A percentile compares a stretch with the other conserved stretches of the same genome.
Conservation (phyloP, 2,797 vertebrate species). For the Sebastes minor region DNA sequence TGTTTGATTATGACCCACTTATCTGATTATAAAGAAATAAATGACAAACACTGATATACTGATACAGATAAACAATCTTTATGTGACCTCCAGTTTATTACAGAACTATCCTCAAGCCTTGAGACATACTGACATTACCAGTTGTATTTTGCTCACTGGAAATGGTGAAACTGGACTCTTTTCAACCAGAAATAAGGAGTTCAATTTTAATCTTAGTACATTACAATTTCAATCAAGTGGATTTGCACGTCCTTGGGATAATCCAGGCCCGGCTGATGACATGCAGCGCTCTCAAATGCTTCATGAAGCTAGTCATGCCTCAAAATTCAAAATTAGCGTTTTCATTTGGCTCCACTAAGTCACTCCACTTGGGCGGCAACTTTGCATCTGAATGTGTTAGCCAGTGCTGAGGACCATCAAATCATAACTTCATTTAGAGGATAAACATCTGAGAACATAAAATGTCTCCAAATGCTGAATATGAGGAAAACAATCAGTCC, state of each 20-base stretch:
- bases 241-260: constrained; percentile 69
- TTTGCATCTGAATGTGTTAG: constrained; percentile 37
- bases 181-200: constrained; percentile 60
- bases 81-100: not conserved
- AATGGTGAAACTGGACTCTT: constrained; percentile 49
- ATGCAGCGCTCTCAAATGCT: constrained; percentile 64
- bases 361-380: constrained; percentile 18
- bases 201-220: constrained; percentile 68
- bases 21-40: constrained; percentile 9
- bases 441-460: constrained; percentile 6
- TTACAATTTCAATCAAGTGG: constrained; percentile 78
- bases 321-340: constrained; percentile 69
- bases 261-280: constrained; percentile 74
- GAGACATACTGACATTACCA: constrained; percentile 22
- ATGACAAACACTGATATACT: not conserved
- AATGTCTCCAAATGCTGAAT: constrained; percentile 4
- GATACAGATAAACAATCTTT: not conserved
- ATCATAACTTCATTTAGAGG: constrained; percentile 14
- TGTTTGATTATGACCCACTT: not conserved
- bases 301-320: constrained; percentile 65
- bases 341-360: constrained; percentile 56
- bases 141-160: constrained; percentile 24
- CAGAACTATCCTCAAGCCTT: not conserved
- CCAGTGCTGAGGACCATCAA: constrained; percentile 22
- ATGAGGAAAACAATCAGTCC: constrained; percentile 6